Base-by-base conservation (phyloP, 2,797 vertebrate species). In the Spinus olivaceus region DNA sequence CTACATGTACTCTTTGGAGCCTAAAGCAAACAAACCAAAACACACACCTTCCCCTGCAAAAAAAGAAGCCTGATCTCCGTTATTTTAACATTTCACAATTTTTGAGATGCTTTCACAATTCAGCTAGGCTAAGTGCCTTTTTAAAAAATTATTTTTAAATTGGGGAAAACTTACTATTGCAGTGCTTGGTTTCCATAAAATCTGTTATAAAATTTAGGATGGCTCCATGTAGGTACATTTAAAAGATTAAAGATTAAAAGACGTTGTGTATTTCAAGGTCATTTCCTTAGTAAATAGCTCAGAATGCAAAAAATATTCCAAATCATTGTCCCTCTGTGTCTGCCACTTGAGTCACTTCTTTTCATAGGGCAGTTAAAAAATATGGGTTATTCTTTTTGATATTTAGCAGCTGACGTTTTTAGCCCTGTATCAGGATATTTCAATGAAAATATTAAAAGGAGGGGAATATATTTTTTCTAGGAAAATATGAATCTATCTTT, bases 41-140 rank as follows among this genome's bases (percentile, higher is more conserved):
- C 32, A 20, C 33, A 19, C 8, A 59, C 9, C 6, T 5, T 42
- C 1, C 35, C 30, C 35, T 1, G 0, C 4, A 0, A 3, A 7
- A 44, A 42, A 72, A 53, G 9, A 69, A 57, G 5, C 7, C 8
- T 7, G 41, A 33, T 2, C 8, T 63, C 16, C 46, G 24, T 67
- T 73, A 22, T 44, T 74, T 81, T 56, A 44, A 60, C 9, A 44
- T 51, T 51, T 64, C 16, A 33, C 6, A 22, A 7, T 51, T 87
- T 84, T 39, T 53, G 35, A 76, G 15, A 12, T 49, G 20, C 11
- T 69, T 64, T 50, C 30, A 47, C 21, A 59, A 37, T 37, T 37
- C 33, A 59, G 8, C 4, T 37, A 79, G 10, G 12, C 13, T 18
- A 35, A 16, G 8, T 80, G 24, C 9, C 4, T 47, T 41, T 49